phyloP scores from a whole-genome alignment of 2,888 invertebrate genomes.

The Drosophila neotestacea region DNA sequence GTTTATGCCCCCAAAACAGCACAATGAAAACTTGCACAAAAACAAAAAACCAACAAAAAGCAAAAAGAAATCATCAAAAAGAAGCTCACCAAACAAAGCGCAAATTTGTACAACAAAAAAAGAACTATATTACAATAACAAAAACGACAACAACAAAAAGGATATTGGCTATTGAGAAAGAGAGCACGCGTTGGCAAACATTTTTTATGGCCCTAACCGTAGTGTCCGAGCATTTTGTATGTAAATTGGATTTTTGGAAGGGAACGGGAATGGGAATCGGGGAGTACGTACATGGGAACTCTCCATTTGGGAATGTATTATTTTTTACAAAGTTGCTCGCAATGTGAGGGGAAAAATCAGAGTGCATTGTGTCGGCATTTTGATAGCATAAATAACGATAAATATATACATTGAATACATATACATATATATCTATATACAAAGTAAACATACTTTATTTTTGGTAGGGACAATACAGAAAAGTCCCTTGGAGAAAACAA shows the following conservation, averaged over 20 bases:
- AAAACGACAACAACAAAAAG: slow-evolving; percentile 23
- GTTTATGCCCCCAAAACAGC: slow-evolving; percentile 40
- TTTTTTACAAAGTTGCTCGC: slow-evolving; percentile 44
- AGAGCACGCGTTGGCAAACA: slow-evolving; percentile 48
- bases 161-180: slow-evolving; percentile 43
- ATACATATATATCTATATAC: slow-evolving; percentile 60
- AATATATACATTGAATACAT: slow-evolving; percentile 55
- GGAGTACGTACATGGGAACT: neutral
- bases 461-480: slow-evolving; percentile 33
- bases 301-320: slow-evolving; percentile 42
- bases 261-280: neutral
- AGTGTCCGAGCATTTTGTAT: slow-evolving; percentile 63
- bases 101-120: slow-evolving; percentile 44
- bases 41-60: slow-evolving; percentile 18
- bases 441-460: slow-evolving; percentile 67
- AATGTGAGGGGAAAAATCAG: slow-evolving; percentile 2
- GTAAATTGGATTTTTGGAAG: slow-evolving; percentile 59
- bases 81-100: slow-evolving; percentile 35
- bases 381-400: slow-evolving; percentile 59
- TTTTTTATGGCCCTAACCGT: slow-evolving; percentile 40
- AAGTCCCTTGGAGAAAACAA: slow-evolving; percentile 18
- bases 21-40: slow-evolving; percentile 57
- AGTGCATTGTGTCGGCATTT: slow-evolving; percentile 47
- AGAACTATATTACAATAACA: slow-evolving; percentile 2
- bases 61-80: slow-evolving; percentile 8